Base-by-base conservation (phyloP, 2,888 invertebrate genomes). In the Dromius quadrimaculatus region DNA sequence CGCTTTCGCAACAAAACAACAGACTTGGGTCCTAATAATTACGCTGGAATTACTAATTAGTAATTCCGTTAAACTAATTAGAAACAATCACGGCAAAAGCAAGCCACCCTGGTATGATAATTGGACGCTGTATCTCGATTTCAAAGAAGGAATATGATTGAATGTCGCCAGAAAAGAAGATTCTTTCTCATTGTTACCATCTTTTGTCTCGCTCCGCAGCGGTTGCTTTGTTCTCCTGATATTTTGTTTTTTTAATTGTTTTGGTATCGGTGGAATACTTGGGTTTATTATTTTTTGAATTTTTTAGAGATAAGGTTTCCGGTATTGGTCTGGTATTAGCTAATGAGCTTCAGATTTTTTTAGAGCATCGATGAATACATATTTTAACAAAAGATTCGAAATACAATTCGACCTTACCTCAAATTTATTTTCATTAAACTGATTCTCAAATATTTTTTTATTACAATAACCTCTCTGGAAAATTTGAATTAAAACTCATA, bases 21-120 rank as follows among this genome's bases (percentile, higher is more conserved):
- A n/a, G n/a, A n/a, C n/a, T n/a, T n/a, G n/a, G 41, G 36, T 61
- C 41, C 61, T 61, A 61, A 61, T 61, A 61, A 41, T 61, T 61
- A 61, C 36, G 32, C 61, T n/a, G 61, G 61, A 61, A 61, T 61
- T 61, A 41, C 61, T 61, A 61, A 61, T 61, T 61, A 61, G 32
- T 61, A 41, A 61, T 61, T 38, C 61, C 36, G 41, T 13, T 61
- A 41, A 38, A 61, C 36, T 61, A 38, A 61, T 61, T 41, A 61
- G 38, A n/a, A 4, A 32, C 34, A 32, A 32, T 5, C 34, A 32
- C 34, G 13, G 36, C 36, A 13, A 36, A 13, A 36, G 4, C 36
- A 3, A 36, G 36, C n/a, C n/a, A 3, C 41, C 50, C 23, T 28
- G 50, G 50, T 54, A 54, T 54, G 50, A 54, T 54, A 54, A 54